Conservation (phyloP, 2,113 vertebrate genomes). For the Accipiter cooperii region DNA sequence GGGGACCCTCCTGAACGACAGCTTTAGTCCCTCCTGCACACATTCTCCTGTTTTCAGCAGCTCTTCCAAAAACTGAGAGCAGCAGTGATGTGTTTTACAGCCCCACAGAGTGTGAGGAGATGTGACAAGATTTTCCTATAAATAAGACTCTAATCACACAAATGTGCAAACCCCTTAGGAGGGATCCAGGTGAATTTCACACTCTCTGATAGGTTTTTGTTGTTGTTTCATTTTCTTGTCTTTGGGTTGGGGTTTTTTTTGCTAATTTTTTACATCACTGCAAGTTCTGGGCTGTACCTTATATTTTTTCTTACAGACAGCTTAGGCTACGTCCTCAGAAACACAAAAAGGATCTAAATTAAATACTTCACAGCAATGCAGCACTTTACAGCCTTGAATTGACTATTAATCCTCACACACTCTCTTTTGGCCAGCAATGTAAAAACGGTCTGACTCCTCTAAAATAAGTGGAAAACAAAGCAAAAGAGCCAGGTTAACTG, state of each 20-base stretch:
- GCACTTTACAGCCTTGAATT: not conserved
- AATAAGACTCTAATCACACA: slow-evolving; percentile 45
- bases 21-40: not conserved
- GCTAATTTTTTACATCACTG: not conserved
- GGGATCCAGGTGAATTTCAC: slow-evolving; percentile 51
- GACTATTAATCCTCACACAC: not conserved
- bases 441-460: not conserved
- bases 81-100: slow-evolving; percentile 6
- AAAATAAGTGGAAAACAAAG: not conserved
- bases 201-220: slow-evolving; percentile 13
- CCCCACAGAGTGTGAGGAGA: not conserved
- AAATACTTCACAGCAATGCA: slow-evolving; percentile 26
- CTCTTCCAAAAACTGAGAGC: not conserved
- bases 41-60: not conserved
- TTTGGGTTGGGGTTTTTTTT: too few species aligned
- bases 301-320: not conserved
- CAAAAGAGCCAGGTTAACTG: not conserved
- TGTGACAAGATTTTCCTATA: slow-evolving; percentile 53
- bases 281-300: not conserved
- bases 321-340: not conserved
- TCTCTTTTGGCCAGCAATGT: not conserved
- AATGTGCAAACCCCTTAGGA: slow-evolving; percentile 35
- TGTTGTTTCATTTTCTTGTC: not conserved
- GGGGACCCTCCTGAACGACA: not conserved
- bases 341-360: not conserved